A percentile compares a stretch with the other conserved stretches of the same genome.
Evolutionary conservation across 2,797 vertebrate species (phyloP).

Genomic region (Tinamus major): DNA sequence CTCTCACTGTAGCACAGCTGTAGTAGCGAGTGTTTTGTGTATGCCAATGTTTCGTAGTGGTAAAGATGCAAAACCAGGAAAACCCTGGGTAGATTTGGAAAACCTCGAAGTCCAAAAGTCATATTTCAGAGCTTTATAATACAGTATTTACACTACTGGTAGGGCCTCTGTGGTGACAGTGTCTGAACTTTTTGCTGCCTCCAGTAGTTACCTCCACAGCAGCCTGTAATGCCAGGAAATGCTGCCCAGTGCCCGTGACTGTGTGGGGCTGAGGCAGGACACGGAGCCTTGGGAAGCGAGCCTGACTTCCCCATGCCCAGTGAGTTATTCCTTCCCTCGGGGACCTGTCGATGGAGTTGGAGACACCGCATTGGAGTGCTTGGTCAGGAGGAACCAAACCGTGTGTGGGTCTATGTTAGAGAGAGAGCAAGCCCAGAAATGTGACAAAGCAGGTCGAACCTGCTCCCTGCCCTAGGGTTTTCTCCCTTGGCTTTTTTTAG

Average conservation of each 20-base stretch:
- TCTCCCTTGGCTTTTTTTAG: neutral
- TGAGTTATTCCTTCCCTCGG: neutral
- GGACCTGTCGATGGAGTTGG: neutral
- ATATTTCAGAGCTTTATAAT: neutral
- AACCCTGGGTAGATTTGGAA: neutral
- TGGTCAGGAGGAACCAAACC: neutral
- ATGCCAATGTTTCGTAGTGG: too few species aligned
- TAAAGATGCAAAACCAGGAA: neutral
- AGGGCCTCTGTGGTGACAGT: neutral
- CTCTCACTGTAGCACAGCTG: neutral
- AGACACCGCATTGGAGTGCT: neutral
- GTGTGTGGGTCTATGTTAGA: neutral
- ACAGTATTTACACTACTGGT: rapidly evolving
- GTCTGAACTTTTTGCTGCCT: neutral
- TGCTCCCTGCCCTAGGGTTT: neutral
- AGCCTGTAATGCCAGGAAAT: too few species aligned
- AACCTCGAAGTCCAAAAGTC: neutral
- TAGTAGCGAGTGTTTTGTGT: neutral
- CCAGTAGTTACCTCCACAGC: neutral
- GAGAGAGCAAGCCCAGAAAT: neutral
- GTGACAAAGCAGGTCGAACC: neutral
- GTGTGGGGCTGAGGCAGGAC: neutral
- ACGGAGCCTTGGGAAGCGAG: rapidly evolving
- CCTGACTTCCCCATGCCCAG: rapidly evolving
- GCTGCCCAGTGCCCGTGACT: rapidly evolving